These are phyloP conservation scores for Hoplostethus mediterraneus DNA, from an alignment of 2,797 vertebrate species.

Conservation along the genomic window DNA sequence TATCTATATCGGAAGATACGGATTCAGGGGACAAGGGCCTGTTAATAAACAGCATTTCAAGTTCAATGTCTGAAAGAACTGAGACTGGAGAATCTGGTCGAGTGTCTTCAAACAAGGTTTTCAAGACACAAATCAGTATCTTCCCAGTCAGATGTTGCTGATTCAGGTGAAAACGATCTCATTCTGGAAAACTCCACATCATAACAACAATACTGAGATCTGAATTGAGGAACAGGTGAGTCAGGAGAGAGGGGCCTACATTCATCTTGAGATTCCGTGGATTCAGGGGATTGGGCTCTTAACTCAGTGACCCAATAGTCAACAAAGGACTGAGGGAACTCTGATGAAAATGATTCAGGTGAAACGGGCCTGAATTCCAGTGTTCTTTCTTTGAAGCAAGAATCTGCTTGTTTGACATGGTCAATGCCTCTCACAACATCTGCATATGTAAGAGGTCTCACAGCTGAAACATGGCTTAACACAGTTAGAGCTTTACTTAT, in stretches of 20 bases:
- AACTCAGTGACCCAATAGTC: background rate
- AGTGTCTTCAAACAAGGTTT: background rate
- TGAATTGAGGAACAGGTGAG: slow-evolving; percentile 13
- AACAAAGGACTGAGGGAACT: too few species aligned
- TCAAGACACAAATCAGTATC: slow-evolving; percentile 1
- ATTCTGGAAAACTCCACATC: background rate
- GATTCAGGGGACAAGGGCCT: slow-evolving; percentile 1
- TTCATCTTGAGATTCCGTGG: background rate
- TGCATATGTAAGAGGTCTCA: too few species aligned
- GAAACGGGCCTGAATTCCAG: background rate
- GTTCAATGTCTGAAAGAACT: background rate
- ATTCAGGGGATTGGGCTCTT: background rate
- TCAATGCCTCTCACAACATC: too few species aligned
- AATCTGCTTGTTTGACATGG: too few species aligned
- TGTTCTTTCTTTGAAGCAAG: too few species aligned
- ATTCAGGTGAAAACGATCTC: background rate
- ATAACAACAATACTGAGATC: background rate
- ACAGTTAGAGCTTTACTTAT: too few species aligned
- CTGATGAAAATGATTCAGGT: slow-evolving; percentile 1
- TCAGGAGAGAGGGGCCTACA: slow-evolving; percentile 5
- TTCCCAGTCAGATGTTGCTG: slow-evolving; percentile 7
- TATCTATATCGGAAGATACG: slow-evolving; percentile 2
- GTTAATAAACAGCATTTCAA: background rate
- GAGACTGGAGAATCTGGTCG: slow-evolving; percentile 10
- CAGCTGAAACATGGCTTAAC: too few species aligned